These are phyloP conservation scores for Dicycla oo DNA, from an alignment of 2,888 invertebrate genomes.

Conservation along the genomic window DNA sequence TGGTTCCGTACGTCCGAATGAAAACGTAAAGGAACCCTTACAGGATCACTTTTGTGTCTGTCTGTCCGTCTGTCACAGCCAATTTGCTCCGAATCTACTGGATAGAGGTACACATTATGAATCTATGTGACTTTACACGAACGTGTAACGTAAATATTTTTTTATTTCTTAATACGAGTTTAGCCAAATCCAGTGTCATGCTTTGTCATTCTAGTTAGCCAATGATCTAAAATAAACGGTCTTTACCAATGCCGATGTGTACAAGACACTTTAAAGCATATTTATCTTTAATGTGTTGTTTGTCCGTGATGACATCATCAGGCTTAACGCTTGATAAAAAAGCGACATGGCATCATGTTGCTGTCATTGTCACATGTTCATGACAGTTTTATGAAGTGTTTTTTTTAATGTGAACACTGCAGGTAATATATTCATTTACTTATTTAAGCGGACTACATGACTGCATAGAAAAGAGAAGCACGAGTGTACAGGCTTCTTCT, in stretches of 20 bases:
- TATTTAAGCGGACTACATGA: too few relatives aligned
- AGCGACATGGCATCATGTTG: slow-evolving; percentile 22
- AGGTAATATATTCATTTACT: background rate
- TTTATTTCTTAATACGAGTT: background rate
- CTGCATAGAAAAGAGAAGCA: too few relatives aligned
- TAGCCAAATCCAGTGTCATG: background rate
- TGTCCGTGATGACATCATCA: slow-evolving; percentile 39
- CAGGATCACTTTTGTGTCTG: too few relatives aligned
- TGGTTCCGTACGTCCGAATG: too few relatives aligned
- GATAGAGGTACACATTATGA: too few relatives aligned
- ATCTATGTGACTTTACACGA: too few relatives aligned
- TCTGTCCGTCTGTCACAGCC: too few relatives aligned
- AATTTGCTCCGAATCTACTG: too few relatives aligned
- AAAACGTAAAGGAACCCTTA: too few relatives aligned
- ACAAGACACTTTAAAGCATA: slow-evolving; percentile 46
- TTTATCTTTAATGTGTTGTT: slow-evolving; percentile 43
- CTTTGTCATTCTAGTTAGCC: background rate
- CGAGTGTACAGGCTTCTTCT: too few relatives aligned
- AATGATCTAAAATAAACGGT: slow-evolving; percentile 7
- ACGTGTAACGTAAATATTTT: too few relatives aligned
- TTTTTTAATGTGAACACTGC: background rate
- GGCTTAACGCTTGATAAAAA: slow-evolving; percentile 38
- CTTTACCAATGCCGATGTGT: slow-evolving; percentile 30
- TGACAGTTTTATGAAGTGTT: slow-evolving; percentile 16
- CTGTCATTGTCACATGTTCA: slow-evolving; percentile 7